Conservation (phyloP, 2,888 invertebrate genomes). For the Carcina quercana region DNA sequence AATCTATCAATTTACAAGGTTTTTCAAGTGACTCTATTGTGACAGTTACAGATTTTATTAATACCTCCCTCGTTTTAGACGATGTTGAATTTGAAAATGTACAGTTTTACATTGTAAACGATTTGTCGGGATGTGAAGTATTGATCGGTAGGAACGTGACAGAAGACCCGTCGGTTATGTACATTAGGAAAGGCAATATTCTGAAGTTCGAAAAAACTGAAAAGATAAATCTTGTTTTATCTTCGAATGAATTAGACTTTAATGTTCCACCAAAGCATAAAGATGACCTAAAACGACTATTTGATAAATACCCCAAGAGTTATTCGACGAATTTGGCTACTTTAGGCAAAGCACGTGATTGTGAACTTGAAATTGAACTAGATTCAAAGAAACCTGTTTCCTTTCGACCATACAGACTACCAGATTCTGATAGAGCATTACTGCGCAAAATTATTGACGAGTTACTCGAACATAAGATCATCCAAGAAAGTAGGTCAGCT, state of each 20-base stretch:
- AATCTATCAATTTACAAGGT: neutral
- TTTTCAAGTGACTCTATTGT: neutral
- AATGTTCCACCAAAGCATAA: neutral
- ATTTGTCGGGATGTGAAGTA: conserved; percentile 1
- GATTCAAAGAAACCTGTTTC: neutral
- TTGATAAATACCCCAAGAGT: neutral
- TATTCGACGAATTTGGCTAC: neutral
- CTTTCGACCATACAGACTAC: conserved; percentile 14
- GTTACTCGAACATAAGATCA: conserved; percentile 8
- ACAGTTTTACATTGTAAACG: neutral
- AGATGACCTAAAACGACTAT: neutral
- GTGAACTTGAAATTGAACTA: neutral
- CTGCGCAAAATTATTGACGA: conserved; percentile 10
- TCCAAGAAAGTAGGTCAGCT: conserved; percentile 8
- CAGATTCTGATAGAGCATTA: conserved; percentile 10
- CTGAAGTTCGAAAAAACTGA: neutral
- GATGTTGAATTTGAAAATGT: neutral
- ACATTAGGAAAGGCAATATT: conserved; percentile 1
- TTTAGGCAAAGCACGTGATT: neutral
- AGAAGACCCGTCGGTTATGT: neutral
- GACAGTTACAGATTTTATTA: neutral
- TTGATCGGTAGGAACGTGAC: conserved; percentile 4
- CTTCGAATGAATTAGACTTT: neutral
- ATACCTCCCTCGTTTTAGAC: neutral
- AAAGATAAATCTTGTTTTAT: neutral